Conservation (phyloP, 30 jellyfish, hydroid and myxozoan species). For the Hydra vulgaris region DNA sequence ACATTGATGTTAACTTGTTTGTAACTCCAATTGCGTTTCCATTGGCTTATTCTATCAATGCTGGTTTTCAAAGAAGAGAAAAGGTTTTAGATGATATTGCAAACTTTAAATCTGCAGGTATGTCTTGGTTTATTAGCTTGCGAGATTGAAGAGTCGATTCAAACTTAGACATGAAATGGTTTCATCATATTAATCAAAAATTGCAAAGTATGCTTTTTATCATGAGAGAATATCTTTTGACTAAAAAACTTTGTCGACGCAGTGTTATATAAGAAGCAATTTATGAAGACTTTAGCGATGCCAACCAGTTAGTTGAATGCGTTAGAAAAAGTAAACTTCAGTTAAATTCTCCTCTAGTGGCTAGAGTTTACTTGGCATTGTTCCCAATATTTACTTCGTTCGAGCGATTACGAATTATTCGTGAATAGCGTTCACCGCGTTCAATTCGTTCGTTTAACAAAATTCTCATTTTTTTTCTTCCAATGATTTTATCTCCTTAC, state of each 20-base stretch:
- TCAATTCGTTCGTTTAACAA: constrained; percentile 86
- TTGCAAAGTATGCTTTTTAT: neutral
- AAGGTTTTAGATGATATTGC: neutral
- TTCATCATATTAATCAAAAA: constrained; percentile 29
- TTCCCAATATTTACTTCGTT: constrained; percentile 50
- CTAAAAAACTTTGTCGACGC: neutral
- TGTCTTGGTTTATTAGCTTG: neutral
- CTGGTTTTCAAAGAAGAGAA: neutral
- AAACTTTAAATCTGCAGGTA: neutral
- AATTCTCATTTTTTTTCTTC: constrained; percentile 55
- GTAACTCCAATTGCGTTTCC: neutral
- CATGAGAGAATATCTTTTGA: neutral
- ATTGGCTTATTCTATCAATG: neutral
- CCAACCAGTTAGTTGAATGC: neutral
- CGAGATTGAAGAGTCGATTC: neutral
- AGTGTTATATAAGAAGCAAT: neutral
- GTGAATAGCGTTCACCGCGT: constrained; percentile 89
- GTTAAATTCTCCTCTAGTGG: neutral
- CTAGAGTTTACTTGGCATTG: constrained; percentile 35
- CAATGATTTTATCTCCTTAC: constrained; percentile 70
- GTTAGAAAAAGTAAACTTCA: neutral
- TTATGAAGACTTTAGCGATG: neutral
- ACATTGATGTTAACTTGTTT: neutral
- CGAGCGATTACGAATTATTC: constrained; percentile 75
- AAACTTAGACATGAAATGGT: constrained; percentile 11